Evolutionary conservation across 1,140 invertebrate genomes (phyloP).

Genomic region (Drosophila busckii): DNA sequence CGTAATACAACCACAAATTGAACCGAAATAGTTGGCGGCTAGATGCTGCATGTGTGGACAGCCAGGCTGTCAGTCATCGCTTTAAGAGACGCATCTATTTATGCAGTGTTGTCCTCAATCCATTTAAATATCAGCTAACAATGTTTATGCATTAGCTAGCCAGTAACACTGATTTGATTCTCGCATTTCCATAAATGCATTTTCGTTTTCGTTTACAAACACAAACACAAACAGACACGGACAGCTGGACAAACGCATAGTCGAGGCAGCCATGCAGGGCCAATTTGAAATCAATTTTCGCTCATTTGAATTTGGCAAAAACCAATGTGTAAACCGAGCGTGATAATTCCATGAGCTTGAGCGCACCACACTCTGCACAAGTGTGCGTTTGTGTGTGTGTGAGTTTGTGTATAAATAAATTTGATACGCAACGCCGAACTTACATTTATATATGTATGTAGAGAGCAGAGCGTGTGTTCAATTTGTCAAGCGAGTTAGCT

Average conservation of each 20-base stretch:
- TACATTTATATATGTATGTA: too few species aligned
- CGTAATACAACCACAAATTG: constrained; percentile 72
- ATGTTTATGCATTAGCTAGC: constrained; percentile 45
- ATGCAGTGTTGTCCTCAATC: background rate
- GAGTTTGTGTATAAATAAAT: background rate
- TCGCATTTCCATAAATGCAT: constrained; percentile 32
- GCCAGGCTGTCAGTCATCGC: constrained; percentile 1
- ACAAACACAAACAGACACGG: background rate
- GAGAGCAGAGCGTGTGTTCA: too few species aligned
- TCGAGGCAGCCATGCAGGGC: constrained; percentile 24
- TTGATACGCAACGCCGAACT: too few species aligned
- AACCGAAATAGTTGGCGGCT: constrained; percentile 39
- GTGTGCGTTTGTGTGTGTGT: background rate
- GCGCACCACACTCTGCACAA: constrained; percentile 15
- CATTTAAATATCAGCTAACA: constrained; percentile 22
- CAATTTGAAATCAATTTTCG: constrained; percentile 41
- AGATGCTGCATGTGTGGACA: background rate
- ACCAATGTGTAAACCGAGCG: constrained; percentile 55
- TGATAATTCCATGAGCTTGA: constrained; percentile 47
- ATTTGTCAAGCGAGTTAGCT: too few species aligned
- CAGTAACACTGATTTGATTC: constrained; percentile 44
- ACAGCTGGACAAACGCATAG: constrained; percentile 1
- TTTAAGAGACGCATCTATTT: constrained; percentile 1
- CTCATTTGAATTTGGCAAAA: constrained; percentile 57
- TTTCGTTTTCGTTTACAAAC: constrained; percentile 8